Evolutionary conservation across 2,113 vertebrate genomes (phyloP).

Genomic region (Rhagologus leucostigma): DNA sequence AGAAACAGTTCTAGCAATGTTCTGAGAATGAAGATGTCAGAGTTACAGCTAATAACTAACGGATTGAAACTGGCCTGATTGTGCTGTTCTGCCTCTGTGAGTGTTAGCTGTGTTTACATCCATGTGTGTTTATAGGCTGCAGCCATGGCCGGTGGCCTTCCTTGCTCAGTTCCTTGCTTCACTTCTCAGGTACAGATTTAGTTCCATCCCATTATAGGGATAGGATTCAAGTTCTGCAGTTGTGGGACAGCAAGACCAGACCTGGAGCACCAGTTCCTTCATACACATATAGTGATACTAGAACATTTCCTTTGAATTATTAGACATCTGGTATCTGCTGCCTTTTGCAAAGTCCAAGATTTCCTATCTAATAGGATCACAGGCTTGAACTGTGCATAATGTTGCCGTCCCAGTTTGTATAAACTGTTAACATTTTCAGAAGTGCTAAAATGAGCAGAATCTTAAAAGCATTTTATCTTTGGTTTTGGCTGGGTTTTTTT

Average conservation of each 20-base stretch:
- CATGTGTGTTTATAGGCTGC: background rate
- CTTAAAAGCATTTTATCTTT: fast-evolving
- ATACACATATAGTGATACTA: background rate
- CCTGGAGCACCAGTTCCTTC: background rate
- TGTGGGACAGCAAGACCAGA: background rate
- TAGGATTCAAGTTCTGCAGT: background rate
- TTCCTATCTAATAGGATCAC: background rate
- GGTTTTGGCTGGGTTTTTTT: background rate
- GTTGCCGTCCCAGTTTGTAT: background rate
- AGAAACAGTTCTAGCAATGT: background rate
- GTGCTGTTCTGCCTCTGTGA: background rate
- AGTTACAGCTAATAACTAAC: background rate
- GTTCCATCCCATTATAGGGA: background rate
- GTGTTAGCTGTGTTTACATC: background rate
- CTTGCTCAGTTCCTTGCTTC: background rate
- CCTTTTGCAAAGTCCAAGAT: background rate
- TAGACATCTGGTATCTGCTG: background rate
- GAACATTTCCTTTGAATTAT: background rate
- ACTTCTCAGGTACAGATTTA: background rate
- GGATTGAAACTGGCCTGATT: background rate
- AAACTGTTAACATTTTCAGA: background rate
- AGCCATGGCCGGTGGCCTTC: background rate
- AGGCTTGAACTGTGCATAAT: background rate
- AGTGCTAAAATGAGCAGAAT: background rate
- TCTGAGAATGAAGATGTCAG: background rate